Base-by-base conservation (phyloP, 2,797 vertebrate genomes). In the Neoniphon sammara region DNA sequence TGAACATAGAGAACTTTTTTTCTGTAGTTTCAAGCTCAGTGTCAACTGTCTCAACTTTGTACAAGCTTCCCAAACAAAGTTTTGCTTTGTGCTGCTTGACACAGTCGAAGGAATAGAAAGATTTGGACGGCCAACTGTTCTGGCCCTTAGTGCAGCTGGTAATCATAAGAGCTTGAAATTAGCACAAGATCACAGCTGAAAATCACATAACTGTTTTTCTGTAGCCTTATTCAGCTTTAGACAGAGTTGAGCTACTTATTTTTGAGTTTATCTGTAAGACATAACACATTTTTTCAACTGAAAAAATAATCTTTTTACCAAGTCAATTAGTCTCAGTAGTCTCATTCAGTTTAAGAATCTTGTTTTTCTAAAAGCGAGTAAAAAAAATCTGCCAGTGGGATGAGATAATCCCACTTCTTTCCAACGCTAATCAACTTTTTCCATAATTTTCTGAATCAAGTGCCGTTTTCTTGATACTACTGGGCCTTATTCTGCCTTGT, bases 1-100 rank as follows among this genome's bases (percentile, higher is more conserved):
- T 60, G 64, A 80, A 83, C 81, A 85, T n/a, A 66, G 52, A 78
- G 61, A 87, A 77, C 8, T 66, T 87, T 81, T 67, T 21, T 21
- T 71, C 46, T 47, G 58, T 60, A 44, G 42, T 60, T 25, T 23
- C 5, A 21, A 81, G 72, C 73, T 83, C 55, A 57, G 17, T 39
- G 67, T 73, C 72, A 81, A 66, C 36, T 58, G 49, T 49, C 62
- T 54, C 10, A 14, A 64, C 56, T 63, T 77, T 58, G 46, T 39
- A 50, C 50, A 27, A 27, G 39, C 36, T 47, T 18, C 18, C 61
- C 17, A 52, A 75, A 56, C 56, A 44, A 57, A 52, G 27, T 70
- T 73, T 30, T 9, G 5, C 49, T 60, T 70, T 36, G 0, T 52
- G 44, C 20, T 80, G 55, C 27, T 44, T 31, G 12, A 62, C 50